Evolutionary conservation across 2,113 vertebrate species (phyloP).

Genomic region (Scomber colias): DNA sequence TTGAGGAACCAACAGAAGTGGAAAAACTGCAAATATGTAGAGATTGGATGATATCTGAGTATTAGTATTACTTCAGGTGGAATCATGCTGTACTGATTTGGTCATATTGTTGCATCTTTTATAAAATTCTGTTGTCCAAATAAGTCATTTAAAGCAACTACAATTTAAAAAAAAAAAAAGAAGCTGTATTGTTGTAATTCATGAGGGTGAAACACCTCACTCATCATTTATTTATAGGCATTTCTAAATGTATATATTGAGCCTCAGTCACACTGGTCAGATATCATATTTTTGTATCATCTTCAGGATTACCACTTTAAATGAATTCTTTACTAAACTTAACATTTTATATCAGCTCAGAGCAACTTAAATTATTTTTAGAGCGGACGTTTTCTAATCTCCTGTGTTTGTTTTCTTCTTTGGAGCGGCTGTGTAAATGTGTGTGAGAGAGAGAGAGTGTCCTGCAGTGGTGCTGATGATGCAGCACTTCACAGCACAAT

Average conservation of each 20-base stretch:
- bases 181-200: too few species aligned
- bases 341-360: background rate
- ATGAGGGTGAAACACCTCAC: too few species aligned
- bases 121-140: constrained; percentile 9
- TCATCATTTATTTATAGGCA: background rate
- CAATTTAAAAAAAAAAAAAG: background rate
- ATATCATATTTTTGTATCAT: background rate
- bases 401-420: background rate
- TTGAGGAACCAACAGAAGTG: too few species aligned
- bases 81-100: background rate
- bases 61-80: too few species aligned
- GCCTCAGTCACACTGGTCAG: background rate
- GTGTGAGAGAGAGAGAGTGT: background rate
- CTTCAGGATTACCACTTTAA: constrained; percentile 24
- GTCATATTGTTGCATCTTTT: background rate
- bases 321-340: background rate
- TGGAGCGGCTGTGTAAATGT: background rate
- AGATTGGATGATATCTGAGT: too few species aligned
- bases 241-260: background rate
- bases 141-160: background rate
- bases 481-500: background rate
- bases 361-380: background rate
- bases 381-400: background rate
- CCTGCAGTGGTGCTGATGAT: too few species aligned
- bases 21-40: too few species aligned